Base-by-base conservation (phyloP, 2,797 vertebrate genomes). In the Cyclopterus lumpus region DNA sequence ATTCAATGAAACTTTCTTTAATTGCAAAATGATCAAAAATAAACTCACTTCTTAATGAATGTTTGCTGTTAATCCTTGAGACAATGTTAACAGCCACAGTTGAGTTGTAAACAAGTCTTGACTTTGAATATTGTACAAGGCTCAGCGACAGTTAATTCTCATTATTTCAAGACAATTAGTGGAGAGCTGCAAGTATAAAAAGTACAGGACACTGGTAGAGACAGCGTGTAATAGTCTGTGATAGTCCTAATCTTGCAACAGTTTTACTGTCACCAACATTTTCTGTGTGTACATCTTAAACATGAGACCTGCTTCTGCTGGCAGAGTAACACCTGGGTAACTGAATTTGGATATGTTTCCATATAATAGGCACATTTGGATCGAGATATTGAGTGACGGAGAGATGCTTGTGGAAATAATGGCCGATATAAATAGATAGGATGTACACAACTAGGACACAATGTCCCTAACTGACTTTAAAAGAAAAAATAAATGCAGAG, bases 331-430 rank as follows among this genome's bases (percentile, higher is more conserved):
- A 93, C 85, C 87, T 92, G 90, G 86, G 72, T 89, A 82, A 91
- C 58, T 68, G 67, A 93, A 92, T 92, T 86, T 89, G 86, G 92
- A 94, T 94, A 93, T 93, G 91, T 92, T 88, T 94, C 84, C 79
- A 91, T 90, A 91, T 87, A 86, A 82, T 90, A 94, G 93, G 93
- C 93, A 94, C 93, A 90, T 91, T 92, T 88, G 93, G 93, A 92
- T 88, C 36, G 65, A 89, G 85, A 89, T 89, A 87, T 72, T 60
- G 81, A 88, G 80, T 88, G 85, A 90, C 77, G 80, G 77, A 75
- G 53, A 85, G 62, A 73, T 67, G 75, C 38, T 67, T 24, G 75
- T 82, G 63, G 82, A 86, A 75, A 77, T 28, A 68, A 88, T 81
- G 81, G 57, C 69, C 67, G 18, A 77, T 67, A 69, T 51, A 71